Evolutionary conservation across 2,888 invertebrate species (phyloP), one percentile per base, ranked within the genome.

Genomic region (Eupelmus urozonus): DNA sequence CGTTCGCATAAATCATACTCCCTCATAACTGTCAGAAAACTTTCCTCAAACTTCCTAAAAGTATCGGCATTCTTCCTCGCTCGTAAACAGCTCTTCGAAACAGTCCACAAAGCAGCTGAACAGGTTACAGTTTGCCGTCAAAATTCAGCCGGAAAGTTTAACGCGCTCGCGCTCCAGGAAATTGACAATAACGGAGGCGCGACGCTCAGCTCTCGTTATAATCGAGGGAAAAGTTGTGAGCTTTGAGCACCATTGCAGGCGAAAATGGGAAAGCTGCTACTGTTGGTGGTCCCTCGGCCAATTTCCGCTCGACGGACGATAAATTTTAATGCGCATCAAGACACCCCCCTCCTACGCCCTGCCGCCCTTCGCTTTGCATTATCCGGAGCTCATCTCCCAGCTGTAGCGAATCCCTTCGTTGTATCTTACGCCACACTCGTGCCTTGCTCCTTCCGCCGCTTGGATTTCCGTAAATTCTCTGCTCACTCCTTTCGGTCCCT

Each of bases 291-390:
- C 80, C 83, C 82, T 80, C 74, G 78, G 77, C 80, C 82, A 85
- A 84, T 85, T 83, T 82, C 83, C 82, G 74, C 76, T 67, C 76
- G 70, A 76, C 66, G 69, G 78, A 73, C 81, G 78, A 85, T 85
- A 84, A 85, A 85, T 85, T 83, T 85, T 83, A 84, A 84, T 74
- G 81, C 81, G 76, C 74, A 79, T 84, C 82, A 82, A 65, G 59
- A 13, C 18, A 13, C 67, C 40, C 2, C 20, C 20, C 20, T 20
- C 20, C 51, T 51, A 5, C 16, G 2, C 16, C n/a, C 40, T 40
- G 25, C 45, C 25, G 27, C 23, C 29, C 23, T 80, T 42, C 9
- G 0, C 40, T 40, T 18, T 23, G 20, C 20, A 59, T 49, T 59
- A 70, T 59, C 59, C 29, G 7, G n/a, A 40, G 69, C 34, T 69